Evolutionary conservation across 2,888 invertebrate genomes (phyloP), one percentile per base, ranked within the genome.

Genomic region (Mesorhabditis belari): DNA sequence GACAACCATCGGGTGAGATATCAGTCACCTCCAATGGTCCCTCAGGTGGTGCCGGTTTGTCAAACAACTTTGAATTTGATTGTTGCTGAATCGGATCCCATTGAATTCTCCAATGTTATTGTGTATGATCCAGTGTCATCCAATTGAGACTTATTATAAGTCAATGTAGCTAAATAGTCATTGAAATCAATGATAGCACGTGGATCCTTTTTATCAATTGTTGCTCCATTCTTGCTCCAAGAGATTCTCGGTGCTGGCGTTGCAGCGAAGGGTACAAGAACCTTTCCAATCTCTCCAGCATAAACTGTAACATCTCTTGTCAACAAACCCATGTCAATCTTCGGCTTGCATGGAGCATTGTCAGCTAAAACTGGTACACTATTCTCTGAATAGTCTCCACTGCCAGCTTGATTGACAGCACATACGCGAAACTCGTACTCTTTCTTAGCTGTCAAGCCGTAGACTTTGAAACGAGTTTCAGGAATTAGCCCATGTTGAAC

Each of bases 361-460:
- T 77, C 73, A 6, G 80, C 80, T 4, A 71, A 65, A 81, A 96
- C 92, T 3, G 89, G 87, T 75, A 93, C 93, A 25, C 93, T 92
- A 60, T 90, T 89, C 69, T 90, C 89, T 72, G 92, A 92, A 86
- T 87, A 98, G 52, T 96, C 93, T 81, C 91, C 91, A 0, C 98
- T 98, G 0, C 98, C 98, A 5, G 96, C 98, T 4, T 92, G 92
- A 64, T 84, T 98, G n/a, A 93, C 85, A 1, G 95, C 98, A 27
- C 71, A 70, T 2, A 96, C 95, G 65, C 96, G 87, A 87, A 98
- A 98, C 82, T 98, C 96, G 78, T 98, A 99, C 80, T 93, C 92
- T 75, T 92, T 91, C 81, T 95, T 92, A 82, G 95, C 92, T 64
- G 91, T 90, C 51, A 99, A 85, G 87, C 91, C 70, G 87, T 88